Conservation (phyloP, 1,140 invertebrate species). For the Ips typographus region DNA sequence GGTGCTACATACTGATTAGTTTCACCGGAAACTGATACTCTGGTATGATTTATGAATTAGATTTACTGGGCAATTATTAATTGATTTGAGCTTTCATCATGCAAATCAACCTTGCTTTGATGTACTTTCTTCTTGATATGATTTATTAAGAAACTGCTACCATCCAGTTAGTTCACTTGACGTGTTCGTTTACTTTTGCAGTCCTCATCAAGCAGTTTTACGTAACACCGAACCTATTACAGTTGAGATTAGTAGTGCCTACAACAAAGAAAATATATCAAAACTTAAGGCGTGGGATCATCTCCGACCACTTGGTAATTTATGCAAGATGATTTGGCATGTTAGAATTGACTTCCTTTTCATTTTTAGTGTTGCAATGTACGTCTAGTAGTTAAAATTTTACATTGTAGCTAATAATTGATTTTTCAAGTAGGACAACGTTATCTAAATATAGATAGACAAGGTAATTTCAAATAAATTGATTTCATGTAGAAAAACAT, state of each 20-base stretch:
- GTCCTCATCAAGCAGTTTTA: no score
- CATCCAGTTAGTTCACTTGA: no score
- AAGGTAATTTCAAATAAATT: constrained; percentile 3
- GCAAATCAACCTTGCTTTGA: neutral
- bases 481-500: constrained; percentile 7
- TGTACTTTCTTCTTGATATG: constrained; percentile 2
- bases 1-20: neutral
- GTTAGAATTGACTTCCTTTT: constrained; percentile 12
- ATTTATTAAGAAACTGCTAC: no score
- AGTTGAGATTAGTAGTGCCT: no score
- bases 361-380: constrained; percentile 8
- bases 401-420: constrained; percentile 13
- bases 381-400: constrained; percentile 2
- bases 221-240: no score
- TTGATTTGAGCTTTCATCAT: constrained; percentile 7
- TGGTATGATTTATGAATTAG: constrained; percentile 10
- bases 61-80: constrained; percentile 7
- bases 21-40: constrained; percentile 12
- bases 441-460: constrained; percentile 2
- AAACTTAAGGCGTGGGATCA: constrained; percentile 9
- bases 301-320: constrained; percentile 4
- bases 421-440: neutral
- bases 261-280: constrained; percentile 3
- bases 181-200: no score
- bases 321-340: constrained; percentile 18